These are phyloP conservation scores for Rhinolophus sinicus DNA, from an alignment of 2,113 vertebrate genomes.

Conservation along the genomic window DNA sequence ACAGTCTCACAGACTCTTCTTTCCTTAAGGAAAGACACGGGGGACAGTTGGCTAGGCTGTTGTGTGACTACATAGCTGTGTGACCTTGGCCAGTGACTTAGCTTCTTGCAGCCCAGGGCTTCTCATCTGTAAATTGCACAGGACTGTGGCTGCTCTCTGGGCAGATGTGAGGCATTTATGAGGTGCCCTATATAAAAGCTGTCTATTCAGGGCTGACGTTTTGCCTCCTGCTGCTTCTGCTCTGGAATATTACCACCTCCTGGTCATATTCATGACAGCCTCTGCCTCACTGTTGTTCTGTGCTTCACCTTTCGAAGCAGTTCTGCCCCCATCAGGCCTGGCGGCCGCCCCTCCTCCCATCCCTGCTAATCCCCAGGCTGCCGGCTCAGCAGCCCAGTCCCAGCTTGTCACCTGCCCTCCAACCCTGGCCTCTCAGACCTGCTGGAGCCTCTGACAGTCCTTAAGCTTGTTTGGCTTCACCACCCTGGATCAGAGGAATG, in stretches of 20 bases:
- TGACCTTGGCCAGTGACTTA: not conserved
- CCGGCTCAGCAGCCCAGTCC: not conserved
- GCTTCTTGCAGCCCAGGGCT: not conserved
- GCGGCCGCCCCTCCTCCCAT: accelerated
- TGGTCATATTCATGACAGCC: not conserved
- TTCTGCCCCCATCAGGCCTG: not conserved
- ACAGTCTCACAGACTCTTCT: too few relatives aligned
- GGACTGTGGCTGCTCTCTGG: not conserved
- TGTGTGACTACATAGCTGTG: too few relatives aligned
- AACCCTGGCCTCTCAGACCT: not conserved
- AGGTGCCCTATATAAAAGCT: not conserved
- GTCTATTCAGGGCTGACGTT: not conserved
- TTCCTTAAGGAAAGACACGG: too few relatives aligned
- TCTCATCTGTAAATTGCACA: not conserved
- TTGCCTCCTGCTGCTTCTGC: not conserved
- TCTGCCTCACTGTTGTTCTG: not conserved
- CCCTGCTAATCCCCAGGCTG: accelerated
- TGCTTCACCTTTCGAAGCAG: not conserved
- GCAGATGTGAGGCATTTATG: not conserved
- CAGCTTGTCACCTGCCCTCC: not conserved
- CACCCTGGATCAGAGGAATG: accelerated
- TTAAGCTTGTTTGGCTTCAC: not conserved
- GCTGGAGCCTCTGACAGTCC: not conserved
- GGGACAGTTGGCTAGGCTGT: too few relatives aligned
- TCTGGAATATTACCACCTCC: not conserved